Evolutionary conservation across 2,888 invertebrate genomes (phyloP).

Genomic region (Hirtodrosophila trivittata): DNA sequence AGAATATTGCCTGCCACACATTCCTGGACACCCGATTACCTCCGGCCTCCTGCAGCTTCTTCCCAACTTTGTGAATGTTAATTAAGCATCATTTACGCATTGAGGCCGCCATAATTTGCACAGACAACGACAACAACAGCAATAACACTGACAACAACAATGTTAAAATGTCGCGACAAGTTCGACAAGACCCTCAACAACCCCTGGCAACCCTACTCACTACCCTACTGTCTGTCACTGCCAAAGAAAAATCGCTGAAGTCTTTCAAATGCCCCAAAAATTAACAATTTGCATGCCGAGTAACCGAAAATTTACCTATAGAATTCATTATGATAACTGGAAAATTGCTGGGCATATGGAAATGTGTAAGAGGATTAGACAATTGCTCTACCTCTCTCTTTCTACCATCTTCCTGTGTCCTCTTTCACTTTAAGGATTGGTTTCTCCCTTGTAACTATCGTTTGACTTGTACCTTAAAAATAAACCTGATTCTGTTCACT

Average conservation of each 20-base stretch:
- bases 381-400: not conserved
- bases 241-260: conserved; percentile 12
- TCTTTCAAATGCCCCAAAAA: conserved; percentile 29
- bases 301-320: conserved; percentile 27
- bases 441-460: too few species aligned
- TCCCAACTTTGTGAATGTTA: conserved; percentile 66
- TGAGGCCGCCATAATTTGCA: conserved; percentile 75
- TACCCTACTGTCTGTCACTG: not conserved
- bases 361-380: too few species aligned
- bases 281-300: conserved; percentile 45
- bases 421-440: too few species aligned
- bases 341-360: conserved; percentile 7
- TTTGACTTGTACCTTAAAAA: too few species aligned
- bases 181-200: conserved; percentile 65
- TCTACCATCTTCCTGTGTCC: not conserved
- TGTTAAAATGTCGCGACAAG: conserved; percentile 71
- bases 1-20: conserved; percentile 14
- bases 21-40: conserved; percentile 22
- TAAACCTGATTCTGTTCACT: too few species aligned
- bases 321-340: conserved; percentile 12
- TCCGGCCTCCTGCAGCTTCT: conserved; percentile 15
- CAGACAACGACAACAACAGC: conserved; percentile 47
- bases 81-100: conserved; percentile 78
- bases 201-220: conserved; percentile 2
- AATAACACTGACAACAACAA: conserved; percentile 22